Evolutionary conservation across 2,888 invertebrate genomes (phyloP).

Genomic region (Andrena fulva): DNA sequence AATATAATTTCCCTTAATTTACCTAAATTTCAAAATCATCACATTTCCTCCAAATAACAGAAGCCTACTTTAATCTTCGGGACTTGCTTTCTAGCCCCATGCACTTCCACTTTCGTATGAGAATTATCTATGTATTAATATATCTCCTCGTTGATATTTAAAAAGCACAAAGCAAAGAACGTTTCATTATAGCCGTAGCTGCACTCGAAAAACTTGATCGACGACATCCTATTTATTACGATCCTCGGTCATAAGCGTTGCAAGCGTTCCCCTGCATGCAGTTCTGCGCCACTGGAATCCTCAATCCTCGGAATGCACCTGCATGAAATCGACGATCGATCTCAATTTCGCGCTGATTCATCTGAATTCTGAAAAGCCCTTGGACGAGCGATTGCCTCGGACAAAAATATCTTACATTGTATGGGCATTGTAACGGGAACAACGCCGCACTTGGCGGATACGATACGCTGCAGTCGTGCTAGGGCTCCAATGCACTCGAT

Average conservation of each 20-base stretch:
- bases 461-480: background rate
- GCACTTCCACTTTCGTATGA: too few species aligned
- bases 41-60: too few species aligned
- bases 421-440: constrained; percentile 5
- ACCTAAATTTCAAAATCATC: too few species aligned
- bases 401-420: constrained; percentile 44
- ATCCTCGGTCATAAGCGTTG: background rate
- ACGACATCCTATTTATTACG: too few species aligned
- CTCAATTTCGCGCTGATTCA: constrained; percentile 6
- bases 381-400: constrained; percentile 15
- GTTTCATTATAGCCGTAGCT: too few species aligned
- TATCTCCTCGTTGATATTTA: too few species aligned
- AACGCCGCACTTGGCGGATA: background rate
- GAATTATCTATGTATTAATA: too few species aligned
- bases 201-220: too few species aligned
- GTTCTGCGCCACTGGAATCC: background rate
- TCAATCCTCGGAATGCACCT: constrained; percentile 16
- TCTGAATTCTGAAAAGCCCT: constrained; percentile 16
- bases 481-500: constrained; percentile 4
- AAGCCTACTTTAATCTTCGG: too few species aligned
- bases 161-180: too few species aligned
- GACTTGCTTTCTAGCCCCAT: too few species aligned
- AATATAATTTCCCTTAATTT: too few species aligned
- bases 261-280: background rate
- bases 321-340: constrained; percentile 26